phyloP scores from a whole-genome alignment of 1,140 invertebrate genomes.

The Metopolophium dirhodum region DNA sequence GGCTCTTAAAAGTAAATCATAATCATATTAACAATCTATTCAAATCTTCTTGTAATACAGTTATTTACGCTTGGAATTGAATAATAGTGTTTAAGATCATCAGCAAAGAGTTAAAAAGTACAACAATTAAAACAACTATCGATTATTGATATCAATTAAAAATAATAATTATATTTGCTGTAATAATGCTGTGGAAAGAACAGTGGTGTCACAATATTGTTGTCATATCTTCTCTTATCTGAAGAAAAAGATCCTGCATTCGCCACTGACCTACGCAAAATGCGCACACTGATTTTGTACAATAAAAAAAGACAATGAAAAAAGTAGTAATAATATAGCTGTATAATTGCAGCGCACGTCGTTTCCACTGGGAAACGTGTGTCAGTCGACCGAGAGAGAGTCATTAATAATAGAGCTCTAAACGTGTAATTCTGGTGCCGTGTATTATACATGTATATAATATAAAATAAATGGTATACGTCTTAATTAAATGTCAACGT shows the following conservation, averaged over 20 bases:
- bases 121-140: background rate
- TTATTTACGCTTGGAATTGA: background rate
- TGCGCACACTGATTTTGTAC: background rate
- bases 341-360: slow-evolving; percentile 18
- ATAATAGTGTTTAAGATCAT: background rate
- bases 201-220: background rate
- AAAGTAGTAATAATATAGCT: background rate
- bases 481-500: slow-evolving; percentile 18
- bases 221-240: background rate
- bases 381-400: background rate
- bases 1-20: too few species aligned
- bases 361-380: background rate
- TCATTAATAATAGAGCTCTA: slow-evolving; percentile 11
- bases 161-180: background rate
- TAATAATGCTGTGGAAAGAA: background rate
- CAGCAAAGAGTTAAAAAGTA: background rate
- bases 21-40: background rate
- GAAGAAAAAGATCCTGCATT: background rate
- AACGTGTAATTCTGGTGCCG: background rate
- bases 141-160: background rate
- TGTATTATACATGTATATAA: background rate
- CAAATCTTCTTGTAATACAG: background rate
- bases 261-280: background rate
- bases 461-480: background rate
- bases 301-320: background rate